A percentile compares a stretch with the other conserved stretches of the same genome.
Evolutionary conservation across 2,888 invertebrate species (phyloP).

Genomic region (Ichneumon xanthorius): DNA sequence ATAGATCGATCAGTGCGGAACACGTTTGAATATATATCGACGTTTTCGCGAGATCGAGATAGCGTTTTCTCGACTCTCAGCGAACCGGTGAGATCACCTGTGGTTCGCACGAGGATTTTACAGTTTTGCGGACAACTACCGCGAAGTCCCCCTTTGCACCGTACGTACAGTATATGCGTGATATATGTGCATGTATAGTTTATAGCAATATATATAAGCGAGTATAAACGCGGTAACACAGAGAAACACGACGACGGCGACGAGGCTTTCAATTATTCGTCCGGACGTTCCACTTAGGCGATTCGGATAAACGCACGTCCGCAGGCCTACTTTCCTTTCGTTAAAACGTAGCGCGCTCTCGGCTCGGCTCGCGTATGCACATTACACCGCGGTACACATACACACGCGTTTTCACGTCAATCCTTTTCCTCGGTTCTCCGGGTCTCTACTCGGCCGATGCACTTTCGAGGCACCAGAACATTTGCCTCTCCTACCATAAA

Average conservation of each 20-base stretch:
- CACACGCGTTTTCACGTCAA: conserved; percentile 8
- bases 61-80: conserved; percentile 15
- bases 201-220: conserved; percentile 8
- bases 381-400: neutral
- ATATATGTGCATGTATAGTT: neutral
- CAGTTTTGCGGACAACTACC: conserved; percentile 26
- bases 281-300: conserved; percentile 72
- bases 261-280: conserved; percentile 69
- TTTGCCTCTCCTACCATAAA: neutral
- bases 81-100: neutral
- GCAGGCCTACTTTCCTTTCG: conserved; percentile 72
- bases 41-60: conserved; percentile 36
- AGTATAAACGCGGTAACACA: conserved; percentile 11
- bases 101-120: conserved; percentile 40
- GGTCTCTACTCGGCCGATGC: conserved; percentile 15
- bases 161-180: neutral
- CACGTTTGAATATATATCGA: conserved; percentile 38
- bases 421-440: neutral
- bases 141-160: neutral
- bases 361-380: conserved; percentile 16
- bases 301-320: conserved; percentile 69
- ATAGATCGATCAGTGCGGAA: conserved; percentile 27
- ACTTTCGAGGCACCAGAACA: conserved; percentile 22
- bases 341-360: conserved; percentile 57
- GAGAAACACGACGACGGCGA: conserved; percentile 22